Evolutionary conservation across 2,888 invertebrate species (phyloP).

Genomic region (Agonopterix alstromeriana): DNA sequence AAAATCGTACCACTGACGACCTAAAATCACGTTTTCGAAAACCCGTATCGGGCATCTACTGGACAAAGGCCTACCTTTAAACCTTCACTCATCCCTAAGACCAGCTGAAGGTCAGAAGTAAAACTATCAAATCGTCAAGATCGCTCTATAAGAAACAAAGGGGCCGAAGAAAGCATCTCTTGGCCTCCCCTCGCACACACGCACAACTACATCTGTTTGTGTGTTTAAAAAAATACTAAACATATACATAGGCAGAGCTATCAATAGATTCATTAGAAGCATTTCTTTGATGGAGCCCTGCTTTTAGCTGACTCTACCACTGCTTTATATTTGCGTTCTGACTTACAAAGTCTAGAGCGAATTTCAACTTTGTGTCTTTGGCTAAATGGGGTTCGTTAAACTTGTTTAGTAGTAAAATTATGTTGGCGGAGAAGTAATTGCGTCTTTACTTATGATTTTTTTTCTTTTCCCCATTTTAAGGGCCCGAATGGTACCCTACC

Average conservation of each 20-base stretch:
- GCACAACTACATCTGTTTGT: slow-evolving; percentile 31
- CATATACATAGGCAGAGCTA: slow-evolving; percentile 55
- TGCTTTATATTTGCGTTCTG: slow-evolving; percentile 22
- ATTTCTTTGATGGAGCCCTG: slow-evolving; percentile 69
- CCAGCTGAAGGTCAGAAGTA: neutral
- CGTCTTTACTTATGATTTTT: slow-evolving; percentile 65
- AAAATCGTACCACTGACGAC: no score
- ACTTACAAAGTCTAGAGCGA: slow-evolving; percentile 9
- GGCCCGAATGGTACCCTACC: slow-evolving; percentile 34
- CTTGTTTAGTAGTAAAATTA: slow-evolving; percentile 13
- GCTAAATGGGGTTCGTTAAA: neutral
- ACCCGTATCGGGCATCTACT: no score
- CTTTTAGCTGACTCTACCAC: slow-evolving; percentile 58
- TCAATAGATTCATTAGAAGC: slow-evolving; percentile 74
- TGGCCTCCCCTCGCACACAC: slow-evolving; percentile 64
- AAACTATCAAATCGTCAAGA: slow-evolving; percentile 32
- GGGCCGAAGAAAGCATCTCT: slow-evolving; percentile 72
- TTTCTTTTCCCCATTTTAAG: slow-evolving; percentile 41
- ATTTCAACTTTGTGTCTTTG: neutral
- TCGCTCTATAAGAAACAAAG: slow-evolving; percentile 59
- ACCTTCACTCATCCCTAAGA: neutral
- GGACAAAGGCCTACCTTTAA: neutral
- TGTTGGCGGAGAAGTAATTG: slow-evolving; percentile 58
- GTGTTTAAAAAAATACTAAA: slow-evolving; percentile 61
- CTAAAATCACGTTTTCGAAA: no score